A percentile compares a stretch with the other conserved stretches of the same genome.
These are phyloP conservation scores for Triops longicaudatus DNA, from an alignment of 1,140 invertebrate genomes.

Conservation along the genomic window DNA sequence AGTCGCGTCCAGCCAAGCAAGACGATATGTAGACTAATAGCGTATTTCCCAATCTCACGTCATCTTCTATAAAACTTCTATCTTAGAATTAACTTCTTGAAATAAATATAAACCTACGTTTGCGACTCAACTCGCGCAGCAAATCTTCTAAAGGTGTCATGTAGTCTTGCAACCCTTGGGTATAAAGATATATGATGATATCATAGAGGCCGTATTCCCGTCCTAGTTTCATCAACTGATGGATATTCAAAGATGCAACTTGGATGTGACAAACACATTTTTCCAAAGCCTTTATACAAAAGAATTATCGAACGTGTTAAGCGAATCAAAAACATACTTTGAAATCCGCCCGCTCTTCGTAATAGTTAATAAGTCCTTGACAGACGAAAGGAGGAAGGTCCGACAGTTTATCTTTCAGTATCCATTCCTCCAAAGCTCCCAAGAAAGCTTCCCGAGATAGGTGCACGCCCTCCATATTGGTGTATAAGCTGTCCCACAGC, in stretches of 20 bases:
- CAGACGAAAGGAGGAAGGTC: neutral
- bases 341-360: neutral
- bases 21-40: slow-evolving; percentile 87
- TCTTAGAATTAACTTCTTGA: neutral
- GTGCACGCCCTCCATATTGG: neutral
- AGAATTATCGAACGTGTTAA: neutral
- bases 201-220: slow-evolving; percentile 69
- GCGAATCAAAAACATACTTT: neutral
- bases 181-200: slow-evolving; percentile 81
- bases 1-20: slow-evolving; percentile 82
- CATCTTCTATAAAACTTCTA: slow-evolving; percentile 25
- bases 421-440: neutral
- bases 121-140: slow-evolving; percentile 44
- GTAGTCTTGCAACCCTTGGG: slow-evolving; percentile 73
- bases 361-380: neutral
- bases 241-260: slow-evolving; percentile 75
- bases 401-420: neutral
- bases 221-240: slow-evolving; percentile 77
- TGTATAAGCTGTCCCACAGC: neutral
- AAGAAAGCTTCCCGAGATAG: neutral
- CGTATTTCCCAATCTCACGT: slow-evolving; percentile 66
- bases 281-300: slow-evolving; percentile 55
- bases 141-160: slow-evolving; percentile 72
- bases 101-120: neutral
- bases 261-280: slow-evolving; percentile 70